phyloP scores from a whole-genome alignment of 2,888 invertebrate genomes.

The Drosophila kokeensis region DNA sequence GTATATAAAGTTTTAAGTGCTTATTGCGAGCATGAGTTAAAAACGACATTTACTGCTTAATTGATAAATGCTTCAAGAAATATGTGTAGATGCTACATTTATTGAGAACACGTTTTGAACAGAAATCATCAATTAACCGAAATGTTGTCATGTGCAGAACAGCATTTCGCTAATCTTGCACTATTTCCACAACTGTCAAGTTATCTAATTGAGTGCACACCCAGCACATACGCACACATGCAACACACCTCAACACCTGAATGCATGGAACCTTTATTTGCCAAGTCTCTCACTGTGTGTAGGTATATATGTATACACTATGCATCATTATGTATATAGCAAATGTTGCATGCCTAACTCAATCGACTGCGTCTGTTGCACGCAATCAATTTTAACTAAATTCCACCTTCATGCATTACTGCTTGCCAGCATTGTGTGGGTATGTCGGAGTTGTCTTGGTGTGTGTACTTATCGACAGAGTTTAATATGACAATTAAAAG shows the following conservation, averaged over 20 bases:
- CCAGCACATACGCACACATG: slow-evolving; percentile 10
- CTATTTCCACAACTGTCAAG: slow-evolving; percentile 53
- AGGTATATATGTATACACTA: neutral
- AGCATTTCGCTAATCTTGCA: slow-evolving; percentile 46
- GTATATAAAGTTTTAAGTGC: neutral
- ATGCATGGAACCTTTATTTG: slow-evolving; percentile 21
- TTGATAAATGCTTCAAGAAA: neutral
- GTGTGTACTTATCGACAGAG: slow-evolving; percentile 51
- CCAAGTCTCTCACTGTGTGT: neutral
- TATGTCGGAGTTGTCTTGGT: neutral
- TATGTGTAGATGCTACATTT: neutral
- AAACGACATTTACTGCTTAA: neutral
- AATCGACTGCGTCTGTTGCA: slow-evolving; percentile 52
- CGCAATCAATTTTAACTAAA: slow-evolving; percentile 77
- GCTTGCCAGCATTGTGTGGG: slow-evolving; percentile 36
- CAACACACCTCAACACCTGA: slow-evolving; percentile 47
- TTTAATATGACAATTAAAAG: slow-evolving; percentile 77
- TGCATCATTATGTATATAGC: neutral
- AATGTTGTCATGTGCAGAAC: slow-evolving; percentile 49
- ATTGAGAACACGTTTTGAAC: slow-evolving; percentile 3
- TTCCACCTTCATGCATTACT: slow-evolving; percentile 72
- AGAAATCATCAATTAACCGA: slow-evolving; percentile 52
- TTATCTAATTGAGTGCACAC: slow-evolving; percentile 65
- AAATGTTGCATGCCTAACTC: slow-evolving; percentile 27
- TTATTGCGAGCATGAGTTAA: neutral